Conservation (phyloP, 2,888 invertebrate species). For the Entomobrya proxima region DNA sequence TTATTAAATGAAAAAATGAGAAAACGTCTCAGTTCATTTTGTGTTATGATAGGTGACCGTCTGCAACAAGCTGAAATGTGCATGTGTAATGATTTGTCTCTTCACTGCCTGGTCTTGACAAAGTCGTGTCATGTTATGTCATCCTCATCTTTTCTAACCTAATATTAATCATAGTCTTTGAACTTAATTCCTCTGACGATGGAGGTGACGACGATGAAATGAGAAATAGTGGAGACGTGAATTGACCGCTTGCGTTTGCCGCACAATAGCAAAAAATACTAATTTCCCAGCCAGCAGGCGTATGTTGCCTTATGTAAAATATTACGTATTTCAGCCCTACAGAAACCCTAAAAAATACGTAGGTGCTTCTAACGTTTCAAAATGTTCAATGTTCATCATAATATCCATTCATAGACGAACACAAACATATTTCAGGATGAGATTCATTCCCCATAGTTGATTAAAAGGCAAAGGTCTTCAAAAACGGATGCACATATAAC, state of each 20-base stretch:
- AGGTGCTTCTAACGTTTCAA: neutral
- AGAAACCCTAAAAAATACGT: neutral
- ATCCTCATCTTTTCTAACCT: neutral
- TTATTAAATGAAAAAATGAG: neutral
- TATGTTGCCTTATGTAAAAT: constrained; percentile 11
- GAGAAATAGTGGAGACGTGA: neutral
- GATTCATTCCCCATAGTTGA: too few species aligned
- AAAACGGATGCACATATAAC: too few species aligned
- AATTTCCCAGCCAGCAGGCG: constrained; percentile 33
- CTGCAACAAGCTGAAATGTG: neutral
- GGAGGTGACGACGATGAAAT: neutral
- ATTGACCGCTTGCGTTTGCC: neutral
- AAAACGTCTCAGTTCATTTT: neutral
- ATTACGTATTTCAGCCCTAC: too few species aligned
- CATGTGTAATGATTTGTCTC: neutral
- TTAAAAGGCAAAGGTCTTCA: too few species aligned
- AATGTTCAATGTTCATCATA: too few species aligned
- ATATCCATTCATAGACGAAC: too few species aligned
- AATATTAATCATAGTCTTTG: constrained; percentile 24
- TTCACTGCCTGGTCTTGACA: constrained; percentile 44
- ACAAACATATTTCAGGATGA: too few species aligned
- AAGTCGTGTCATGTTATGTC: constrained; percentile 50
- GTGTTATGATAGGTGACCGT: neutral
- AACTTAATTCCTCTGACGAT: constrained; percentile 8
- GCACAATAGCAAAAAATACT: neutral